Evolutionary conservation across 2,888 invertebrate genomes (phyloP).

Genomic region (Epiblema foenella): DNA sequence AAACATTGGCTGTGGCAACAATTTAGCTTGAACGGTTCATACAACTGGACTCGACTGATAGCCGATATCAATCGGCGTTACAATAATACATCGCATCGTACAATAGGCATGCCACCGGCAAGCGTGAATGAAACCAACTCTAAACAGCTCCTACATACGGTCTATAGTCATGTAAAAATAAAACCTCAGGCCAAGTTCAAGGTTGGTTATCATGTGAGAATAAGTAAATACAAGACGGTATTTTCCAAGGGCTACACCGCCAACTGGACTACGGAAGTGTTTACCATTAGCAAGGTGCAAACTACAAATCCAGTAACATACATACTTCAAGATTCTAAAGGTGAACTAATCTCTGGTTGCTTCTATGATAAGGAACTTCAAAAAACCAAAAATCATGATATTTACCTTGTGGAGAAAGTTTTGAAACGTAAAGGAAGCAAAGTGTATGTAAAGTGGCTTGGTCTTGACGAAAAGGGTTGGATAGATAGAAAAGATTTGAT

Average conservation of each 20-base stretch:
- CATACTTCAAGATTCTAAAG: neutral
- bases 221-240: conserved; percentile 45
- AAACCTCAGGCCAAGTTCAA: no score
- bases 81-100: no score
- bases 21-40: conserved; percentile 7
- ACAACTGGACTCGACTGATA: neutral
- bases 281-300: neutral
- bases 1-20: conserved; percentile 10
- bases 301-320: neutral
- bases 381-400: neutral
- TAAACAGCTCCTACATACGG: no score
- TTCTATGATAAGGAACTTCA: neutral
- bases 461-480: no score
- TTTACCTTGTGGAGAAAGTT: neutral
- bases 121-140: no score
- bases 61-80: neutral
- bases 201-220: conserved; percentile 43
- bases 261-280: conserved; percentile 48
- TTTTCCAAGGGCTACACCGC: conserved; percentile 46
- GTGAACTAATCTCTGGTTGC: neutral
- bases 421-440: no score
- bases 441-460: neutral
- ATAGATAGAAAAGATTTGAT: no score
- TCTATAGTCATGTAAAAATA: no score
- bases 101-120: no score